phyloP scores from a whole-genome alignment of 2,888 invertebrate genomes.

The Heliconius ethilla region DNA sequence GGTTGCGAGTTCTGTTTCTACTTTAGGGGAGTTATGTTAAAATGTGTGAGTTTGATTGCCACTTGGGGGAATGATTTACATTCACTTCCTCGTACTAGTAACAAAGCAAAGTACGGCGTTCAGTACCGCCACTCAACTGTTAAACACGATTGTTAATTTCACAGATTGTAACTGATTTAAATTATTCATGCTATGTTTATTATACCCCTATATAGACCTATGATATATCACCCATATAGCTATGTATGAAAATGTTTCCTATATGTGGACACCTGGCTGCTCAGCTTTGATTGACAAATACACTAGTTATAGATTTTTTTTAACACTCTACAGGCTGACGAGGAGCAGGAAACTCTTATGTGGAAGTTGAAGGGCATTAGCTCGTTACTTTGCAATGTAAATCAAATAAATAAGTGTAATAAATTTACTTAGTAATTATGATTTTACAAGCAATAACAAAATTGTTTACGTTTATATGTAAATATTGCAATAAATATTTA shows the following conservation, averaged over 20 bases:
- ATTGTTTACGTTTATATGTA: constrained; percentile 13
- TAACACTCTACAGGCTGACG: neutral
- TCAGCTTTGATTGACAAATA: constrained; percentile 39
- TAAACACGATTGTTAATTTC: constrained; percentile 40
- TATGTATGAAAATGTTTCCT: constrained; percentile 34
- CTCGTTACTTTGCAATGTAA: constrained; percentile 35
- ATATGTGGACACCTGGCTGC: constrained; percentile 37
- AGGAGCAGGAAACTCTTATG: constrained; percentile 42
- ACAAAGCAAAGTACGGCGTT: neutral
- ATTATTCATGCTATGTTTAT: constrained; percentile 41
- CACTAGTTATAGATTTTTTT: constrained; percentile 25
- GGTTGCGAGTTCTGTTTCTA: neutral
- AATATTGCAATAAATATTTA: constrained; percentile 1
- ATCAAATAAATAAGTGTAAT: constrained; percentile 37
- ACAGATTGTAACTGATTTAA: constrained; percentile 33
- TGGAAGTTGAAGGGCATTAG: constrained; percentile 39
- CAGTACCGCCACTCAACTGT: neutral
- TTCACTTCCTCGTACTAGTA: neutral
- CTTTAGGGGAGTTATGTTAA: neutral
- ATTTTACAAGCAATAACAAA: constrained; percentile 11
- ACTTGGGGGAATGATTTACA: neutral
- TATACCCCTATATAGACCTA: constrained; percentile 27
- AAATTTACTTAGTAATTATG: constrained; percentile 31
- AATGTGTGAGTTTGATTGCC: neutral
- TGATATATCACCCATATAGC: constrained; percentile 21